Percentiles rank a stretch among this genome's conserved stretches.
Conservation (phyloP, 1,140 invertebrate species). For the Philotrypesis tridentata region DNA sequence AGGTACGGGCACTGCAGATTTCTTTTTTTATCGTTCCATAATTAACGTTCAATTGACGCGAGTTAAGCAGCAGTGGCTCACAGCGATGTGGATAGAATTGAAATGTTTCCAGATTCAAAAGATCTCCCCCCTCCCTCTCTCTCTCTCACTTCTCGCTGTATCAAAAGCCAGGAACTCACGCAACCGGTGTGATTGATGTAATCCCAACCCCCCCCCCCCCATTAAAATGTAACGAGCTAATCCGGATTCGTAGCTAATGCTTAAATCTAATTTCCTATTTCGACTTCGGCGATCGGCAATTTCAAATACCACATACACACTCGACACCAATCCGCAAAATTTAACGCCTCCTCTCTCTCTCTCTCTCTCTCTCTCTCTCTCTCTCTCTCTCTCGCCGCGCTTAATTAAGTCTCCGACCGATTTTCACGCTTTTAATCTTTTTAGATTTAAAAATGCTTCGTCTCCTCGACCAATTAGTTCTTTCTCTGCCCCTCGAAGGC, state of each 20-base stretch:
- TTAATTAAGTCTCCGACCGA: too few relatives aligned
- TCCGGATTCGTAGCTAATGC: background rate
- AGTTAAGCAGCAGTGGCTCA: too few relatives aligned
- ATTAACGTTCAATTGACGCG: background rate
- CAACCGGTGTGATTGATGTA: background rate
- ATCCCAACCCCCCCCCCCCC: background rate
- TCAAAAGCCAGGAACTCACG: background rate
- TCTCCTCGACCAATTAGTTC: too few relatives aligned
- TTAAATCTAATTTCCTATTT: background rate
- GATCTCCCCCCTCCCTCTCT: too few relatives aligned
- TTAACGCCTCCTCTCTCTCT: too few relatives aligned
- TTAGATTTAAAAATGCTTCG: too few relatives aligned
- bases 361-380: too few relatives aligned
- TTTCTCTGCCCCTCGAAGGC: background rate
- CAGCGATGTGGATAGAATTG: too few relatives aligned
- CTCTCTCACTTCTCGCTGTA: background rate
- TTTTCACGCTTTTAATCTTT: too few relatives aligned
- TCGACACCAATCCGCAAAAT: too few relatives aligned
- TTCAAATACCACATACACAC: background rate
- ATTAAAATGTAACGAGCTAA: background rate
- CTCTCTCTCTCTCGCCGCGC: too few relatives aligned
- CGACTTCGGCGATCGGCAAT: background rate
- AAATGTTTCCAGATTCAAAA: background rate
- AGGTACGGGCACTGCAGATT: background rate
- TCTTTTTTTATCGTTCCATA: background rate